Conservation (phyloP, 2,113 vertebrate genomes). For the Python bivittatus region DNA sequence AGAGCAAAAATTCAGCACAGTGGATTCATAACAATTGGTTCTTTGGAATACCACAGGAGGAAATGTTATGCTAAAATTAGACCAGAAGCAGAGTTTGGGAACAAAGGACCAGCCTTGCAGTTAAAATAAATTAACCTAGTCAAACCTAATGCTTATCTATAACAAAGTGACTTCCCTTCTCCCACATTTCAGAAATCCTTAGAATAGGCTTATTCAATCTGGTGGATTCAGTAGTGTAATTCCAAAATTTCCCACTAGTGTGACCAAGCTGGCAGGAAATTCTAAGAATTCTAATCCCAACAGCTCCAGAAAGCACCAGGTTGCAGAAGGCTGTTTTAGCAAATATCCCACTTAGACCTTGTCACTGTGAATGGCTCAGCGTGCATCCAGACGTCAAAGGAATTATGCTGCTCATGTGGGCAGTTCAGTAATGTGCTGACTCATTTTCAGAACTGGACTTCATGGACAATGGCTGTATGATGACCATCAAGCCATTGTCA, state of each 20-base stretch:
- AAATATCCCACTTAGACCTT: not conserved
- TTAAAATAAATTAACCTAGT: not conserved
- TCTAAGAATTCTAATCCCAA: too few species aligned
- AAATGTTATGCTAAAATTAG: not conserved
- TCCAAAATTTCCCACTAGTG: too few species aligned
- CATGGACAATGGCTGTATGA: not conserved
- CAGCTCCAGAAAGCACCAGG: not conserved
- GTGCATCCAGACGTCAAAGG: not conserved
- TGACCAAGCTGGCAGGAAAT: too few species aligned
- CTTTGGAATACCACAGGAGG: not conserved
- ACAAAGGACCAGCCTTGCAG: slow-evolving; percentile 2
- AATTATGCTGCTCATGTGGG: not conserved
- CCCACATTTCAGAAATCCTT: not conserved
- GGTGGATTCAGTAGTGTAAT: not conserved
- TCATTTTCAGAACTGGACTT: not conserved
- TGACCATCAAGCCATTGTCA: not conserved
- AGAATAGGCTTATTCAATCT: not conserved
- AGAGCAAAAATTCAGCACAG: not conserved
- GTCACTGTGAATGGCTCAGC: not conserved
- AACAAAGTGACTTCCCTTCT: not conserved
- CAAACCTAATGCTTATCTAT: not conserved
- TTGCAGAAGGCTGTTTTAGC: not conserved
- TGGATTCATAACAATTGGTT: not conserved
- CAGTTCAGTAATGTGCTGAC: not conserved
- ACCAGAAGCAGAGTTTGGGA: not conserved